Evolutionary conservation across 2,113 vertebrate genomes (phyloP), one percentile per base, ranked within the genome.

Genomic region (Melanotaenia duboulayi): DNA sequence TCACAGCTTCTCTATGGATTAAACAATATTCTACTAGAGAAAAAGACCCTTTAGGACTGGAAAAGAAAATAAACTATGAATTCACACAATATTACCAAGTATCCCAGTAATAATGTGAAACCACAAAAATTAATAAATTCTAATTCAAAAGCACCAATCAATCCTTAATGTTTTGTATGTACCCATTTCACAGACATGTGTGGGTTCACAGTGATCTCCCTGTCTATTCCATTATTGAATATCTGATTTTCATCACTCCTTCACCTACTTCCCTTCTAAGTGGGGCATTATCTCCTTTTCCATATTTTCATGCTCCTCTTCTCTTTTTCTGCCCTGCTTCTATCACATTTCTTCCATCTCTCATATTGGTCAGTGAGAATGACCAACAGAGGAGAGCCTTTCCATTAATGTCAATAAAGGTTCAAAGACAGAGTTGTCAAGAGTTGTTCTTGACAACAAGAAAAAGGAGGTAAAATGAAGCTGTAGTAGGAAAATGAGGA

Each of bases 391-490:
- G 85, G 81, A 85, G 75, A 64, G 82, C 39, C 76, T 90, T 88
- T 89, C 89, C 88, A 93, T 90, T 90, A 84, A 73, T 66, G 77
- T 80, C 90, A 80, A 80, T 35, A 22, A 71, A 50, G 79, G 84
- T 77, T 81, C 62, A 60, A 24, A 64, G 54, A 78, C 70, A 67
- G 78, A 61, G 65, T 52, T 32, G 25, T 55, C 67, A 63, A 64
- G 58, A 61, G 68, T n/a, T n/a, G 35, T 72, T 63, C 59, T 69
- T 58, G 72, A 78, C 59, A 76, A 63, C 76, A 61, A 78, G 32
- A 61, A 32, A 57, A 35, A 65, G 44, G 4, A 56, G 55, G 54
- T 7, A 12, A 76, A 60, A 62, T 68, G 71, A 52, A 25, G 28
- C 52, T 65, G 71, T 74, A 81, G 37, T 52, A 52, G 82, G 70